Conservation (phyloP, 2,797 vertebrate genomes). For the Momotus momota region DNA sequence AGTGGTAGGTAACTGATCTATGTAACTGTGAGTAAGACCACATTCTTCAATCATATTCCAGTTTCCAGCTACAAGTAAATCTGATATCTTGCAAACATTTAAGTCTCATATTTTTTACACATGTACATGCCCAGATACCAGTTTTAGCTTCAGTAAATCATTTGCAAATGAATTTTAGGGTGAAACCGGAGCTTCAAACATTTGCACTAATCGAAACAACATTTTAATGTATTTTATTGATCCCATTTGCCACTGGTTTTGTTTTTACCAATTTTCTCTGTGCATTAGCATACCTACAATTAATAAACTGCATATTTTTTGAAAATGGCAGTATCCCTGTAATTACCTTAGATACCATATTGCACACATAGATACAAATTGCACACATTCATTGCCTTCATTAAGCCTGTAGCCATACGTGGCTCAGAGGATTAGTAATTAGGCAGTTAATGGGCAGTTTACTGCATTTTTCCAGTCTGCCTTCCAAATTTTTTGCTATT, state of each 20-base stretch:
- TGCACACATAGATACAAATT: not conserved
- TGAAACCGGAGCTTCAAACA: not conserved
- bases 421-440: constrained; percentile 6
- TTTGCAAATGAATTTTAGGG: not conserved
- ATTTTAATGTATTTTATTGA: not conserved
- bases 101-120: not conserved
- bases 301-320: constrained; percentile 38
- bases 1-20: not conserved
- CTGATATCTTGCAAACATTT: not conserved
- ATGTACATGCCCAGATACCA: not conserved
- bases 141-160: not conserved
- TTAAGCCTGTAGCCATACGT: not conserved
- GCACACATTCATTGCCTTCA: not conserved
- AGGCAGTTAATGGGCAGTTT: constrained; percentile 3
- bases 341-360: constrained; percentile 14
- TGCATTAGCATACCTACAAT: not conserved
- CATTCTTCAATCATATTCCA: not conserved
- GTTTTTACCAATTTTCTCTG: not conserved
- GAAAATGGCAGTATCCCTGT: not conserved
- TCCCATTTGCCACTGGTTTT: not conserved
- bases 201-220: not conserved
- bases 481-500: not conserved
- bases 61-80: not conserved
- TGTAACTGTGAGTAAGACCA: not conserved
- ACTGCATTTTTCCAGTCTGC: not conserved